These are phyloP conservation scores for Vollenhovia emeryi DNA, from an alignment of 1,140 invertebrate genomes.

Conservation along the genomic window DNA sequence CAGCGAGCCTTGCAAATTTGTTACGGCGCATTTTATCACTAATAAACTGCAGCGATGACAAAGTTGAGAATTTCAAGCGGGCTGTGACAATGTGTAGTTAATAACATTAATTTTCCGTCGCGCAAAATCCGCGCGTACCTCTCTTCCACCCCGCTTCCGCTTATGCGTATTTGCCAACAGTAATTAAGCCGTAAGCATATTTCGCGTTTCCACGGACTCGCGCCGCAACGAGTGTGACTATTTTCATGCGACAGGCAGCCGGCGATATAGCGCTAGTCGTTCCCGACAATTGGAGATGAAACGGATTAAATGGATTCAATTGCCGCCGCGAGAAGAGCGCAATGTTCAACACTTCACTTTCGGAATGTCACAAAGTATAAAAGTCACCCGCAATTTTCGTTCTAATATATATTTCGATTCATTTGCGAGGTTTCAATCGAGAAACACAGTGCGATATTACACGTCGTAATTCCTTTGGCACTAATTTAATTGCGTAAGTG, in stretches of 20 bases:
- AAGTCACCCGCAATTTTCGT: background rate
- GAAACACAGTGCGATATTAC: constrained; percentile 8
- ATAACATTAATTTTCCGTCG: constrained; percentile 66
- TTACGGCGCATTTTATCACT: constrained; percentile 41
- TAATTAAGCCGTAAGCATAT: constrained; percentile 70
- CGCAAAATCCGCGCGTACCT: constrained; percentile 11
- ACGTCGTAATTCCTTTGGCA: background rate
- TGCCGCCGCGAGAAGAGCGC: constrained; percentile 21
- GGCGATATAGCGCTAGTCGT: constrained; percentile 63
- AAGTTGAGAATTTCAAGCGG: constrained; percentile 65
- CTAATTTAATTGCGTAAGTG: background rate
- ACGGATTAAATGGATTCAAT: constrained; percentile 74
- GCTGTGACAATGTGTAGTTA: constrained; percentile 55
- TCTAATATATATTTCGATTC: background rate
- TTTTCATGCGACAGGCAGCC: constrained; percentile 62
- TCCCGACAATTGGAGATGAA: constrained; percentile 69
- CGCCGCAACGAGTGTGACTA: constrained; percentile 58
- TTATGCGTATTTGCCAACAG: constrained; percentile 58
- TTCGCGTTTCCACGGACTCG: constrained; percentile 41
- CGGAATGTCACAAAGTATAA: constrained; percentile 12
- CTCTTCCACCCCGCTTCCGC: background rate
- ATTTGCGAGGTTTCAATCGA: background rate
- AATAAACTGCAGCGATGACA: constrained; percentile 48
- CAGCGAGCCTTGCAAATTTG: constrained; percentile 20
- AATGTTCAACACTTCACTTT: constrained; percentile 14